Evolutionary conservation across 2,888 invertebrate species (phyloP), one percentile per base, ranked within the genome.

Genomic region (Apodemia zela): DNA sequence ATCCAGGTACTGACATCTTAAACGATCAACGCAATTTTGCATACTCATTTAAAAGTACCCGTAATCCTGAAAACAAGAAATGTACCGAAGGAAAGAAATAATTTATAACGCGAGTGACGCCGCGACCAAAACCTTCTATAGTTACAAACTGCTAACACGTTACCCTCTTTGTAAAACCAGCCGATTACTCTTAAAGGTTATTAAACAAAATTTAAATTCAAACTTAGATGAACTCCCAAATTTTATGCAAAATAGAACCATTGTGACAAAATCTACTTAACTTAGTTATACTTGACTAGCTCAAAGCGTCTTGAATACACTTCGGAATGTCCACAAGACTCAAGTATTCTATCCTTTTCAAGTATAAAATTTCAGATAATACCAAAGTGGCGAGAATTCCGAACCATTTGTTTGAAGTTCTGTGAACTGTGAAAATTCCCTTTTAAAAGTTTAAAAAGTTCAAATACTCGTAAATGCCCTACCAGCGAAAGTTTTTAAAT

Each of bases 361-460:
- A 25, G 54, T 21, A 54, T 54, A 54, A 54, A 54, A 54, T 54
- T 54, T 54, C 54, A 54, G 54, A 54, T 25, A 54, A 25, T 54
- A 54, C 54, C 25, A n/a, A 25, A 21, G 25, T 21, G 54, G 54
- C 49, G 54, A 25, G 11, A 54, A 25, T 54, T 54, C 54, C 54
- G 15, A 29, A 21, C 54, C 54, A 25, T 54, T 54, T 54, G 54
- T 54, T 54, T 54, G 54, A 54, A 54, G 54, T 29, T 54, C 54
- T 54, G 25, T 54, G 54, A 54, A 54, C 54, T 54, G 54, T 54
- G 54, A 54, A 54, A 54, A 54, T 54, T 21, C 54, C 54, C 25
- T 29, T 54, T 54, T 25, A 54, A 54, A 54, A 54, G 54, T 54
- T 54, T 54, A 54, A 25, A 51, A 54, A 54, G 54, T 54, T 54